These are phyloP conservation scores for Sthenelais limicola DNA, from an alignment of 2,888 invertebrate species.

Conservation along the genomic window DNA sequence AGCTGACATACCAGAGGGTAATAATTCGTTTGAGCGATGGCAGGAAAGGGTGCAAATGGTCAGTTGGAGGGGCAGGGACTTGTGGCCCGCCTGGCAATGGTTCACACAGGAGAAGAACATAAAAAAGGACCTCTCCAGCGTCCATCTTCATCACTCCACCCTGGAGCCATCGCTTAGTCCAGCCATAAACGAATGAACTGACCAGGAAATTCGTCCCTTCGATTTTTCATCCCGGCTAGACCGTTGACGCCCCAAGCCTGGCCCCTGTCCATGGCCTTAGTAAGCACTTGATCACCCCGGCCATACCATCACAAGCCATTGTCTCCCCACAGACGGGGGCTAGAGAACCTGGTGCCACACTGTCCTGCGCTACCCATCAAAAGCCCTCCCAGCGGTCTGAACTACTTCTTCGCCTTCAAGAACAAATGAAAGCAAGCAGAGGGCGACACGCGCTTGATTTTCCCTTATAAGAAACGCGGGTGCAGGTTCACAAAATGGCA, in stretches of 20 bases:
- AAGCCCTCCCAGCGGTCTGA: too few relatives aligned
- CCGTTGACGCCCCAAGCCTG: constrained; percentile 18
- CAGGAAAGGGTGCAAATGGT: background rate
- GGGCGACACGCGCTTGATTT: too few relatives aligned
- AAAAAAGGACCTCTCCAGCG: constrained; percentile 12
- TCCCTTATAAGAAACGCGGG: too few relatives aligned
- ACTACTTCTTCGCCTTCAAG: too few relatives aligned
- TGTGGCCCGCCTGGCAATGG: constrained; percentile 15
- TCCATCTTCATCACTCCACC: constrained; percentile 25
- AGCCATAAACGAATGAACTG: constrained; percentile 38
- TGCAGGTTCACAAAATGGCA: too few relatives aligned
- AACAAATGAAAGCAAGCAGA: too few relatives aligned
- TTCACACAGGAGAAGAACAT: background rate
- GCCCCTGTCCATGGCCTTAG: background rate
- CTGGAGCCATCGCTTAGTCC: constrained; percentile 5
- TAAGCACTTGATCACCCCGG: constrained; percentile 33
- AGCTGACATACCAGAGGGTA: too few relatives aligned
- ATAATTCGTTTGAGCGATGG: too few relatives aligned
- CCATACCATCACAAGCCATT: constrained; percentile 13
- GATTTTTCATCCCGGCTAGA: constrained; percentile 25
- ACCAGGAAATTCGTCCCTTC: constrained; percentile 32
- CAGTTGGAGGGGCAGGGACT: constrained; percentile 4
- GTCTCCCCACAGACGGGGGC: constrained; percentile 32
- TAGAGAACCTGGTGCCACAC: constrained; percentile 15
- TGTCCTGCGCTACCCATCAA: too few relatives aligned